phyloP scores from a whole-genome alignment of 2,888 invertebrate genomes.

The Cremastinae sp. region DNA sequence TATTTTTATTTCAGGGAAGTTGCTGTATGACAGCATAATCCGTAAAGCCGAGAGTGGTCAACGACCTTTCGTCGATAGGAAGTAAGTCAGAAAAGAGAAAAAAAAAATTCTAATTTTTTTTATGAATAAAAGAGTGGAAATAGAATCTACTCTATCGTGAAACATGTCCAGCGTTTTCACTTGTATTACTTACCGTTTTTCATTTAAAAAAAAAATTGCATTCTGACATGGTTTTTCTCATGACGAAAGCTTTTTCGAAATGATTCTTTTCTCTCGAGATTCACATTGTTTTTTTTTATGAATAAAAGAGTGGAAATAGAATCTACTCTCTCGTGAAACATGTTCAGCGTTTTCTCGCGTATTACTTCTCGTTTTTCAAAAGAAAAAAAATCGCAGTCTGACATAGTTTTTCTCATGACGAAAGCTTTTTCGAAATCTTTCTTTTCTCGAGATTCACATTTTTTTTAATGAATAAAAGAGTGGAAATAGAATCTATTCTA shows the following conservation, averaged over 20 bases:
- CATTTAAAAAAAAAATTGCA: background rate
- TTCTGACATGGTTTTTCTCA: background rate
- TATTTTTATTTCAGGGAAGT: conserved; percentile 65
- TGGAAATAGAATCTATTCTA: background rate
- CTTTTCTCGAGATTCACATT: background rate
- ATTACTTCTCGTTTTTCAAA: background rate
- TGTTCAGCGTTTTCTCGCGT: background rate
- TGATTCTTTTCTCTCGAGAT: background rate
- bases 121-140: background rate
- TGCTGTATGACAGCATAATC: conserved; percentile 69
- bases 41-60: conserved; percentile 69
- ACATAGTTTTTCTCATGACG: background rate
- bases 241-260: conserved; percentile 2
- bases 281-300: background rate
- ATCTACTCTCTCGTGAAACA: too few species aligned
- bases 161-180: too few species aligned
- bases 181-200: background rate
- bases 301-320: background rate
- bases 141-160: background rate
- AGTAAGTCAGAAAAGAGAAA: conserved; percentile 57
- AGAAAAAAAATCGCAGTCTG: background rate
- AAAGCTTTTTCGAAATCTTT: background rate
- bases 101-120: background rate
- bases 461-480: background rate
- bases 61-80: conserved; percentile 55